These are phyloP conservation scores for Lucinisca nassula DNA, from an alignment of 2,888 invertebrate species.

Conservation along the genomic window DNA sequence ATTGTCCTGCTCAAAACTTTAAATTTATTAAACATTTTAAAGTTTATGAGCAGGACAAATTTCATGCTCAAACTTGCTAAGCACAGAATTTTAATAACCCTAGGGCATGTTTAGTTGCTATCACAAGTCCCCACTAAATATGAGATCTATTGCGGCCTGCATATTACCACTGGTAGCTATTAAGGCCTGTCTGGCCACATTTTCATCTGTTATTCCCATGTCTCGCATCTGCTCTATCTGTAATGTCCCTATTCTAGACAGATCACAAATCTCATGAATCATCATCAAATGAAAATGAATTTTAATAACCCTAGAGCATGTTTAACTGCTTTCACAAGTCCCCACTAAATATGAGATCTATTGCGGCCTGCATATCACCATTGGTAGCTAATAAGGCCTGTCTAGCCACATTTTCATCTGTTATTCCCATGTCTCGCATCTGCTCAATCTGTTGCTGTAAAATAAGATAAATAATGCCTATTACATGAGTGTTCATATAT, in stretches of 20 bases:
- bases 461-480: too few species aligned
- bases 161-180: conserved; percentile 94
- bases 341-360: conserved; percentile 95
- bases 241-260: too few species aligned
- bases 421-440: conserved; percentile 97
- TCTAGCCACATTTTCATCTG: conserved; percentile 94
- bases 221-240: conserved; percentile 93
- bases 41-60: too few species aligned
- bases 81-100: too few species aligned
- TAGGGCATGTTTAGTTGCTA: too few species aligned
- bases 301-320: too few species aligned
- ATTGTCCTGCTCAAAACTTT: too few species aligned
- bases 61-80: too few species aligned
- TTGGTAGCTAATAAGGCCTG: conserved; percentile 93
- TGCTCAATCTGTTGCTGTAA: conserved; percentile 89
- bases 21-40: too few species aligned
- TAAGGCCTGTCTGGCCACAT: conserved; percentile 94
- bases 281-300: too few species aligned
- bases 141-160: conserved; percentile 96
- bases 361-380: conserved; percentile 96
- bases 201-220: conserved; percentile 96
- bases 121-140: conserved; percentile 91
- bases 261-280: too few species aligned
- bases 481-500: too few species aligned
- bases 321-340: conserved; percentile 54